Evolutionary conservation across 2,797 vertebrate species (phyloP), one percentile per base, ranked within the genome.

Genomic region (Eulemur mongoz): DNA sequence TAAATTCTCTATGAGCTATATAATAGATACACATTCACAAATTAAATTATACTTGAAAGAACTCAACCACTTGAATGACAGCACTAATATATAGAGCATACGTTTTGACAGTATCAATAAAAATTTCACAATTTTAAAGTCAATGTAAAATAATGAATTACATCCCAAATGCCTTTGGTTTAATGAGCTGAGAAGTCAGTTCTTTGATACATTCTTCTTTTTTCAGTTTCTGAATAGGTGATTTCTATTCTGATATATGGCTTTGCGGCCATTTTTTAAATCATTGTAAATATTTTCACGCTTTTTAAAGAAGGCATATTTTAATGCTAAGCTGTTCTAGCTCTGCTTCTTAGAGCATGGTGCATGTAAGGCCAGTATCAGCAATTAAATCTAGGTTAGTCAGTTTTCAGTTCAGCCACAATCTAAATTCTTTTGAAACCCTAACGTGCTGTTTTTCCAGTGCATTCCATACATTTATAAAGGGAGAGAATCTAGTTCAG

Each of bases 61-160:
- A 92, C 23, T 50, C 38, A 79, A 57, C 35, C 35, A 84, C n/a
- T 91, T 11, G 32, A 45, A 82, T 6, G 23, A 54, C 6, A 73
- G 11, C n/a, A 59, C 25, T 59, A 59, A 59, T 59, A 32, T 5
- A 67, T 0, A 84, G 7, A 92, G 18, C 30, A 73, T 22, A 63
- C 45, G 94, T 70, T 48, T 82, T 91, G 73, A 96, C 13, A 93
- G 0, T 15, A 70, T 85, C 63, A 54, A 67, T 80, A 80, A 65
- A 97, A 96, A 80, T 65, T 35, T 90, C 63, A 91, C 11, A 63
- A 57, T 70, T 94, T 88, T 54, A 25, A 84, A 93, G 69, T 48
- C 38, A 96, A 70, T 13, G 22, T 59, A 79, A 84, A 82, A 57
- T 54, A 96, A 95, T 65, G 45, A 81, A 63, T 93, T 72, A 40